These are phyloP conservation scores for Hypomecis punctinalis DNA, from an alignment of 2,888 invertebrate genomes.

Conservation along the genomic window DNA sequence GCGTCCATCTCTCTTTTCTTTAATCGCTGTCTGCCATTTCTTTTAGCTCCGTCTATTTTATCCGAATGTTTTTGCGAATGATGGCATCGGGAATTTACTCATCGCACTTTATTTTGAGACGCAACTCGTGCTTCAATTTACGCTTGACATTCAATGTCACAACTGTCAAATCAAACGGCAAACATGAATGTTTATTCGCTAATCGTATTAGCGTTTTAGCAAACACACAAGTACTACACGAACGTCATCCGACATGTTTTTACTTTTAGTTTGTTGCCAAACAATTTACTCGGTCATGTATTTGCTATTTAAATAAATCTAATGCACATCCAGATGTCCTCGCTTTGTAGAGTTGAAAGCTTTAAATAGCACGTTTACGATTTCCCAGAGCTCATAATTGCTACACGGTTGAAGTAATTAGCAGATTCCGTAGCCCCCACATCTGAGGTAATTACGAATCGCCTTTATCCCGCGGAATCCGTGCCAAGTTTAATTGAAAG, in stretches of 20 bases:
- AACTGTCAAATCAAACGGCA: slow-evolving; percentile 35
- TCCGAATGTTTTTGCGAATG: slow-evolving; percentile 31
- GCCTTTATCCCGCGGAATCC: slow-evolving; percentile 62
- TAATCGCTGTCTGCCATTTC: slow-evolving; percentile 61
- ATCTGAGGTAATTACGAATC: slow-evolving; percentile 72
- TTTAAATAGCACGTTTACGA: slow-evolving; percentile 60
- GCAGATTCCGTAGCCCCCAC: slow-evolving; percentile 56
- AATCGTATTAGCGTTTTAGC: slow-evolving; percentile 27
- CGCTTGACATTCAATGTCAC: slow-evolving; percentile 34
- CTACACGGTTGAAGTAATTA: slow-evolving; percentile 69
- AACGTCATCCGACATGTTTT: slow-evolving; percentile 34
- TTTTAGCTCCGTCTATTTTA: slow-evolving; percentile 45
- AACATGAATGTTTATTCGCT: slow-evolving; percentile 29
- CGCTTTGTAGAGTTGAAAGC: slow-evolving; percentile 53
- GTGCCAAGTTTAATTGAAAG: slow-evolving; percentile 80
- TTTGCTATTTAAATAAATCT: slow-evolving; percentile 17
- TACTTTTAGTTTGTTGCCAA: slow-evolving; percentile 33
- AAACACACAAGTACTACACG: slow-evolving; percentile 15
- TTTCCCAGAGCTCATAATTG: slow-evolving; percentile 66
- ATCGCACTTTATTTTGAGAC: slow-evolving; percentile 20
- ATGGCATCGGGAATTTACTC: slow-evolving; percentile 24
- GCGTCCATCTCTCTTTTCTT: slow-evolving; percentile 62
- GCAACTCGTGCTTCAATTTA: slow-evolving; percentile 31
- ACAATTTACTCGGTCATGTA: slow-evolving; percentile 12
- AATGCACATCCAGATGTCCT: slow-evolving; percentile 22